Base-by-base conservation (phyloP, 1,140 invertebrate species). In the Caenorhabditis brenneri region DNA sequence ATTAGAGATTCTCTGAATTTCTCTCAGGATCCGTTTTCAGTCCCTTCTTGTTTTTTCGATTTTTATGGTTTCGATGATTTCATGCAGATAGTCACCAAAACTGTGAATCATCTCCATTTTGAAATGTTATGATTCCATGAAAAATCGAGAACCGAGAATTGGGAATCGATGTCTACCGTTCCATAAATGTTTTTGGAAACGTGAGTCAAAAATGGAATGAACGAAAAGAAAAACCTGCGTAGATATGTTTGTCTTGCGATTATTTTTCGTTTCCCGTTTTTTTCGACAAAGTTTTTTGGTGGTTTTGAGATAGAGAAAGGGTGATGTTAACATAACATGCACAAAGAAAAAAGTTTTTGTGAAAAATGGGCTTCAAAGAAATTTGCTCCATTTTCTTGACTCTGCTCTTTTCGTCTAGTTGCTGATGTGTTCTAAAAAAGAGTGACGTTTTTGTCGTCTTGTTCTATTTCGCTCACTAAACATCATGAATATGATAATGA, bases 191-290 rank as follows among this genome's bases (percentile, higher is more conserved):
- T 36, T 33, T 65, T 33, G 58, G 15, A 16, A 36, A 19, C n/a
- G 65, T 74, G 65, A 39, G 65, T 74, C 36, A 74, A 42, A 65
- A 74, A 74, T 65, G 16, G 29, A n/a, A 42, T 42, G 39, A 42
- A 42, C 39, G 12, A 12, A 12, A 5, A 42, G 39, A 42, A 42
- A 42, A 42, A 4, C 15, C 15, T n/a, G 9, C 19, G 22, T 15
- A 42, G 15, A 74, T 74, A 42, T 74, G 65, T 74, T 74, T 74
- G 65, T 29, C 1, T 74, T 74, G 65, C 65, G 65, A 74, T 74
- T 74, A 74, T 42, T 74, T 42, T 42, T 46, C n/a, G 6, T 74
- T 74, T 22, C 15, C 24, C 10, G n/a, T 74, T 74, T 74, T 22
- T 46, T 74, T 6, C 0, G 29, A 24, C 42, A 74, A 39, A 19